Evolutionary conservation across 2,888 invertebrate species (phyloP), one percentile per base, ranked within the genome.

Genomic region (Tromatobia lineatoria): DNA sequence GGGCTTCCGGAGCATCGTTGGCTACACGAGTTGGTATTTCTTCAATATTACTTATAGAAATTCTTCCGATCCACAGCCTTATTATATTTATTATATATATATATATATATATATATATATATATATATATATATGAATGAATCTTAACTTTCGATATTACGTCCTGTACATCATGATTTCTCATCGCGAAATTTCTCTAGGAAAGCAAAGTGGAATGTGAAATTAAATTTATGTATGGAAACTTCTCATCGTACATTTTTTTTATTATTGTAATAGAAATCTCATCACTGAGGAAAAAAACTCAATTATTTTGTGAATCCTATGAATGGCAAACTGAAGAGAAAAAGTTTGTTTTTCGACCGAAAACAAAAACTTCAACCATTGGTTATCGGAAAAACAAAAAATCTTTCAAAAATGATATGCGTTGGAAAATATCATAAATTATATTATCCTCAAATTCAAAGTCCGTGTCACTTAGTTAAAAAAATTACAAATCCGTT

Each of bases 1-100:
- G n/a, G 13, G 38, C 59, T 29, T 20, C 11, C 67, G 18, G 18
- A 13, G 54, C 42, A 23, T 57, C 52, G 64, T 18, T 66, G 18
- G 13, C 11, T 57, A 25, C 57, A n/a, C 57, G 13, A 23, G 25
- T 25, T 23, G 23, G 13, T 25, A 15, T 57, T 25, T 57, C 54
- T 54, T 54, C 57, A 15, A 25, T 25, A 57, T 57, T 57, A 25
- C 15, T 57, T 57, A 57, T 57, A 57, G 4, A 57, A 13, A 57
- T 57, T 57, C 25, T 57, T 57, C 3, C 23, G 25, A 3, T 10
- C 54, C 15, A 52, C 23, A 25, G 13, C 3, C 1, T 10, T 8
- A 2, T 54, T 23, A 7, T 23, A 11, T 25, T 57, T 57, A 57
- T 57, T 57, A 25, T 25, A 25, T 4, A 13, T 23, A 25, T 15